A percentile compares a stretch with the other conserved stretches of the same genome.
Evolutionary conservation across 2,113 vertebrate genomes (phyloP).

Genomic region (Lanius collurio): DNA sequence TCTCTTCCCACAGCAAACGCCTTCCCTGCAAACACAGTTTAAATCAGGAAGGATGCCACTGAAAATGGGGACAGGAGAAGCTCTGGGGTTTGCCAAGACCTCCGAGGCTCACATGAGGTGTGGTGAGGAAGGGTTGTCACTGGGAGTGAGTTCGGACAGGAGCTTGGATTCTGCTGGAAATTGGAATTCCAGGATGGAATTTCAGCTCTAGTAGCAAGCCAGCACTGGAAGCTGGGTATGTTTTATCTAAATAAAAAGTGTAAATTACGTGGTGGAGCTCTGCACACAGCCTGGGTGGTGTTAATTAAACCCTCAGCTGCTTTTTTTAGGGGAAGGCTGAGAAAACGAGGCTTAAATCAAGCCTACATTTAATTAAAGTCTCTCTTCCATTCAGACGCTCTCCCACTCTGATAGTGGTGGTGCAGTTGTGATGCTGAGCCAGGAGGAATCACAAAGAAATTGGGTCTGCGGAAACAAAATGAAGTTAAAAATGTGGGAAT

Average conservation of each 20-base stretch:
- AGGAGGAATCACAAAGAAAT: neutral
- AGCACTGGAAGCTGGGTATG: neutral
- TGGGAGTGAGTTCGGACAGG: neutral
- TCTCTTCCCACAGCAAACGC: neutral
- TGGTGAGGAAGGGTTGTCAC: fast-evolving
- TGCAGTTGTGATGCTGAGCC: neutral
- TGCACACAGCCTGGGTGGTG: slow-evolving; percentile 20
- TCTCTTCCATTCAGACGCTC: slow-evolving; percentile 36
- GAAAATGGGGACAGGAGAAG: neutral
- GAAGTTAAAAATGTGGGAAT: neutral
- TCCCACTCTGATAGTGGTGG: neutral
- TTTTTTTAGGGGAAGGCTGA: neutral
- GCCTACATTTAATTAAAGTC: slow-evolving; percentile 48
- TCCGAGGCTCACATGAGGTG: neutral
- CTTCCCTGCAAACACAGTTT: neutral
- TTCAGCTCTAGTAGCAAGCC: neutral
- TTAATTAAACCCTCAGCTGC: slow-evolving; percentile 65
- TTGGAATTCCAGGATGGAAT: neutral
- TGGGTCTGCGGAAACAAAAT: neutral
- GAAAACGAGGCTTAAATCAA: slow-evolving; percentile 4
- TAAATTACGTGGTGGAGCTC: neutral
- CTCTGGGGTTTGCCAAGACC: neutral
- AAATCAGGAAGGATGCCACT: neutral
- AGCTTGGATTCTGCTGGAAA: neutral
- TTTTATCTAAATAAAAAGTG: slow-evolving; percentile 35